These are phyloP conservation scores for Ceratina japonica DNA, from an alignment of 1,140 invertebrate species.

Conservation along the genomic window DNA sequence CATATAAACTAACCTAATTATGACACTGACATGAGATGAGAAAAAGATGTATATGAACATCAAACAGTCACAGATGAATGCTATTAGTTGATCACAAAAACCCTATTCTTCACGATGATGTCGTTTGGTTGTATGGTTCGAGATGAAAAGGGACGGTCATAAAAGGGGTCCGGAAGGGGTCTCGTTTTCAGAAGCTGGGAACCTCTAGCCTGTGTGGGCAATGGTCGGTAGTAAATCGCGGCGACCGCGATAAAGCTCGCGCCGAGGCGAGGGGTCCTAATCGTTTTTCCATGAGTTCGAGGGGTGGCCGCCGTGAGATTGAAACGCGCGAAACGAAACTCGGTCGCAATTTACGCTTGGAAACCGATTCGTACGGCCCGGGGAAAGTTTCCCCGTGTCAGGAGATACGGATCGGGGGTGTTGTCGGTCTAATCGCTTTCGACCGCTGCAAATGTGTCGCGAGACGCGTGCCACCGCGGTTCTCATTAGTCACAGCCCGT, in stretches of 20 bases:
- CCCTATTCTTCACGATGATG: no score
- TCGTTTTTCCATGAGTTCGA: no score
- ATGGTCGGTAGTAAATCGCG: slow-evolving; percentile 52
- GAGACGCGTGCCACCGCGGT: slow-evolving; percentile 12
- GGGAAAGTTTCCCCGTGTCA: background rate
- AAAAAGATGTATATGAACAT: no score
- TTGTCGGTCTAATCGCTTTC: slow-evolving; percentile 33
- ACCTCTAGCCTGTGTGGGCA: slow-evolving; percentile 18
- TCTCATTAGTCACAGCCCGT: slow-evolving; percentile 36
- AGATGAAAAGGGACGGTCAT: background rate
- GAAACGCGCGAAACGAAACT: slow-evolving; percentile 5
- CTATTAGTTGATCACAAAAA: no score
- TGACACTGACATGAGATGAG: no score
- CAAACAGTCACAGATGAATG: no score
- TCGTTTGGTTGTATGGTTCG: background rate
- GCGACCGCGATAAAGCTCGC: slow-evolving; percentile 55
- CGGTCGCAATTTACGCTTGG: slow-evolving; percentile 19
- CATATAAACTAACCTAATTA: no score
- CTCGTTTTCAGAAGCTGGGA: slow-evolving; percentile 18
- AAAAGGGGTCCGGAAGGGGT: background rate
- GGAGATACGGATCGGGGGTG: slow-evolving; percentile 11
- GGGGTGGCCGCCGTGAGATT: background rate
- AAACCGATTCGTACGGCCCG: background rate
- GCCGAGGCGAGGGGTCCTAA: slow-evolving; percentile 29
- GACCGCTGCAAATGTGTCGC: slow-evolving; percentile 14